A percentile compares a stretch with the other conserved stretches of the same genome.
These are phyloP conservation scores for Gymnosoma rotundatum DNA, from an alignment of 2,888 invertebrate species.

Conservation along the genomic window DNA sequence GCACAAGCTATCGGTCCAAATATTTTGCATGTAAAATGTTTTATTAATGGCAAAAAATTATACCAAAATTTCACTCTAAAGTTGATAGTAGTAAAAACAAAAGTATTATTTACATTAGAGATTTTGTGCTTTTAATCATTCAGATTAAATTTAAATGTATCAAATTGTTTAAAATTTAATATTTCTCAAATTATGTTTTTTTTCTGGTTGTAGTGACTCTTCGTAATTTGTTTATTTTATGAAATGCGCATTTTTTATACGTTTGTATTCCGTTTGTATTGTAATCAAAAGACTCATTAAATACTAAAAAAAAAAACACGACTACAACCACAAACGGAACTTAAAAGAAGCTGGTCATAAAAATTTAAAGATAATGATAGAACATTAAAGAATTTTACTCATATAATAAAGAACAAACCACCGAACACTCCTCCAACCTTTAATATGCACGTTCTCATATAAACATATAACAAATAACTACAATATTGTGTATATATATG, in stretches of 20 bases:
- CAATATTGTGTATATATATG: not conserved
- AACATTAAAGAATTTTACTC: slow-evolving; percentile 63
- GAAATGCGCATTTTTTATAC: not conserved
- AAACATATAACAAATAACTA: slow-evolving; percentile 35
- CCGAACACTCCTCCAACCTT: not conserved
- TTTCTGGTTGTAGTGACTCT: slow-evolving; percentile 28
- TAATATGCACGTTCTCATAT: slow-evolving; percentile 2
- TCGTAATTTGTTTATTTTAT: slow-evolving; percentile 51
- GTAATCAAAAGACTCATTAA: slow-evolving; percentile 25
- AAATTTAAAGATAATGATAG: slow-evolving; percentile 60
- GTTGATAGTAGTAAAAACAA: no score
- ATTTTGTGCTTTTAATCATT: no score
- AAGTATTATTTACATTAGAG: no score
- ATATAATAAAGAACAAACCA: slow-evolving; percentile 7
- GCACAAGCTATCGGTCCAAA: no score
- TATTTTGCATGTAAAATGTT: no score
- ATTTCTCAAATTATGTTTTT: no score
- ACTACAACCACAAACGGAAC: slow-evolving; percentile 8
- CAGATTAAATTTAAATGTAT: no score
- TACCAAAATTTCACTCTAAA: no score
- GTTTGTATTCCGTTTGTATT: slow-evolving; percentile 22
- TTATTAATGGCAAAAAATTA: no score
- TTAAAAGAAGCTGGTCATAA: slow-evolving; percentile 42
- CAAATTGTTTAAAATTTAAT: no score
- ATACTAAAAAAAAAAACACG: slow-evolving; percentile 19